These are phyloP conservation scores for Uloborus plumipes DNA, from an alignment of 2,888 invertebrate species.

Conservation along the genomic window DNA sequence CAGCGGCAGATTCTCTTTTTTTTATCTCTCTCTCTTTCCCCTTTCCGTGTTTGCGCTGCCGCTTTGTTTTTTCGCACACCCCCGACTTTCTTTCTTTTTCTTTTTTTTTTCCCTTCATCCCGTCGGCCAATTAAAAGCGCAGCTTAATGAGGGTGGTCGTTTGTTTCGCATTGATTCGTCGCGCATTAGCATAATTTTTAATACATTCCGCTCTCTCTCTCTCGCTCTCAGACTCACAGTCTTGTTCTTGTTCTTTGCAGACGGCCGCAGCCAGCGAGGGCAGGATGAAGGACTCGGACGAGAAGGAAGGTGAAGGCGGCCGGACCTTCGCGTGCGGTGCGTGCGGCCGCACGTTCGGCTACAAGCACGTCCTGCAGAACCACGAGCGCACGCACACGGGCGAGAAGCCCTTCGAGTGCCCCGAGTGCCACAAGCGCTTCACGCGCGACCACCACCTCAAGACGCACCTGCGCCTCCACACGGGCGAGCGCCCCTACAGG, in stretches of 20 bases:
- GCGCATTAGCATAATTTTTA: constrained; percentile 64
- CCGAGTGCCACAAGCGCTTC: constrained; percentile 91
- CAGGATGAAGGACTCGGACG: constrained; percentile 59
- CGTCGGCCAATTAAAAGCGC: constrained; percentile 61
- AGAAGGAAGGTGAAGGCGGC: constrained; percentile 47
- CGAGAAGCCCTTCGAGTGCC: constrained; percentile 93
- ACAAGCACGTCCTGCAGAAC: constrained; percentile 94
- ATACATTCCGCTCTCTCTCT: constrained; percentile 56
- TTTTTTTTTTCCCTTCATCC: constrained; percentile 46
- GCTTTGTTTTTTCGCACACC: constrained; percentile 44
- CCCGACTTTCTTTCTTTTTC: constrained; percentile 15
- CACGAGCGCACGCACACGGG: constrained; percentile 95
- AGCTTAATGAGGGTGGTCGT: constrained; percentile 63
- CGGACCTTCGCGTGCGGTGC: constrained; percentile 86
- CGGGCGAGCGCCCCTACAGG: constrained; percentile 93
- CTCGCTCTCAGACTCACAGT: constrained; percentile 57
- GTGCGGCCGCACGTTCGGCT: constrained; percentile 90
- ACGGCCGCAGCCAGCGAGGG: constrained; percentile 60
- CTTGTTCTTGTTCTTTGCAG: constrained; percentile 31
- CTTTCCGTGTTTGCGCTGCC: constrained; percentile 39
- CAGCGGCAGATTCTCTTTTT: constrained; percentile 42
- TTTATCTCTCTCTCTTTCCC: constrained; percentile 13
- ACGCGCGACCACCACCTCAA: constrained; percentile 93
- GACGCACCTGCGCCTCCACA: constrained; percentile 92
- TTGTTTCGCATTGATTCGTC: constrained; percentile 64